phyloP scores from a whole-genome alignment of 2,888 invertebrate genomes.

The Lamellibrachia columna region DNA sequence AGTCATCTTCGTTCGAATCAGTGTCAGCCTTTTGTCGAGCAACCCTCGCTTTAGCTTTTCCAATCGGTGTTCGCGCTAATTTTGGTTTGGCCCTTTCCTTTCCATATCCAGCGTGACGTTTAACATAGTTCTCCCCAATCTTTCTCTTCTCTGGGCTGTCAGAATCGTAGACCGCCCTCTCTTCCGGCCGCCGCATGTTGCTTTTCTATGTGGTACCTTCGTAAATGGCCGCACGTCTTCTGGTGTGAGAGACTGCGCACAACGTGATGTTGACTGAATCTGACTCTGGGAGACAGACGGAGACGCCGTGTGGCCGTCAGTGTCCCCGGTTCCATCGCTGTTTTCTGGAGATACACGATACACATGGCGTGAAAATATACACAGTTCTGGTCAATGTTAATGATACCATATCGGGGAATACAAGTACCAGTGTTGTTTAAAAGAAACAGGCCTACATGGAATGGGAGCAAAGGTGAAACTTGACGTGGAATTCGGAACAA shows the following conservation, averaged over 20 bases:
- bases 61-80: background rate
- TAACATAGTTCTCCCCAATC: background rate
- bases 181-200: background rate
- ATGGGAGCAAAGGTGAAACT: background rate
- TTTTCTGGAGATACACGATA: background rate
- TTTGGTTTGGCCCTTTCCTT: background rate
- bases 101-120: background rate
- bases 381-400: too few species aligned
- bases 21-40: background rate
- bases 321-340: background rate
- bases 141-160: background rate
- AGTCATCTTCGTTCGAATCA: background rate
- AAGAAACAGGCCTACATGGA: background rate
- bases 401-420: too few species aligned
- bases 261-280: background rate
- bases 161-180: background rate
- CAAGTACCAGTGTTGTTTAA: too few species aligned
- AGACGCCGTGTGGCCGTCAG: background rate
- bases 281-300: background rate
- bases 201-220: background rate
- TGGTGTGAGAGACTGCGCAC: background rate
- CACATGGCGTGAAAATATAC: background rate
- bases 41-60: background rate
- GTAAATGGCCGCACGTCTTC: background rate
- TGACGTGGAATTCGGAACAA: background rate